Conservation (phyloP, 2,113 vertebrate species). For the Poecile atricapillus region DNA sequence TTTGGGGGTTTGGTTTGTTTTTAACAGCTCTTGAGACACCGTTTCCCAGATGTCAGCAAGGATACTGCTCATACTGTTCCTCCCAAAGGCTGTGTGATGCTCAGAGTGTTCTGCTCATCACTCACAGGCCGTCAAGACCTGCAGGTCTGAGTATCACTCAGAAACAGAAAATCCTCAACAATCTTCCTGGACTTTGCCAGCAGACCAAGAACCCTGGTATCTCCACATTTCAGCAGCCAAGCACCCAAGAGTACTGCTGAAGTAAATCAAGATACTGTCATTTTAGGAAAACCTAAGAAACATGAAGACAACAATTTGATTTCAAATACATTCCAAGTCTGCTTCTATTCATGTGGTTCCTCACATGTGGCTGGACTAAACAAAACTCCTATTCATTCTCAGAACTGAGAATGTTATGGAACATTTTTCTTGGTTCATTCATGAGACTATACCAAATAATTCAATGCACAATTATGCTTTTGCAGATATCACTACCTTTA, state of each 20-base stretch:
- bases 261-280: neutral
- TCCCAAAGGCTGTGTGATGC: neutral
- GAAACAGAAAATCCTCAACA: neutral
- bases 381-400: neutral
- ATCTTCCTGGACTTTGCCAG: neutral
- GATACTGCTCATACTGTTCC: neutral
- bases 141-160: neutral
- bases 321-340: neutral
- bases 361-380: neutral
- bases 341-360: neutral
- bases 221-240: neutral
- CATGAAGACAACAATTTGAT: neutral
- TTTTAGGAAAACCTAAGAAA: neutral
- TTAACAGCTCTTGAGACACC: neutral
- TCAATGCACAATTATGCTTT: neutral
- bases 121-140: neutral
- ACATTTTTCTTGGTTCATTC: neutral
- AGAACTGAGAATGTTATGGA: neutral
- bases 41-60: neutral
- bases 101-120: neutral
- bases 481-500: neutral
- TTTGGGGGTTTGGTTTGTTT: neutral
- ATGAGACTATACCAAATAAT: neutral
- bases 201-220: accelerated
- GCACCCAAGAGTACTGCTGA: neutral